Base-by-base conservation (phyloP, 2,888 invertebrate species). In the Troglohyphantes excavatus region DNA sequence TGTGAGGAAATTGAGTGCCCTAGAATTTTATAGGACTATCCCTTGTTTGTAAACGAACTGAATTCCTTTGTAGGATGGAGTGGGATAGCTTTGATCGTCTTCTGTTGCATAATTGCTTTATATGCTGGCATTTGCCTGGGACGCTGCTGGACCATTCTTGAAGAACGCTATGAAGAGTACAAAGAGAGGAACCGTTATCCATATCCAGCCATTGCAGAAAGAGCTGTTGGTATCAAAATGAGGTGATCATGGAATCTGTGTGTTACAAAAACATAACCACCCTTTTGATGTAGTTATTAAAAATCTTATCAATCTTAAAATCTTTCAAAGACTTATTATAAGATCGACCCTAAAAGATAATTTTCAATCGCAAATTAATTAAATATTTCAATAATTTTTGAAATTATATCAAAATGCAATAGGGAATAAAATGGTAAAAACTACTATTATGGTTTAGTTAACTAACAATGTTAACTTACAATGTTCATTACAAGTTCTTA, bases 81-180 rank as follows among this genome's bases (percentile, higher is more conserved):
- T 27, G 96, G 96, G 0, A 93, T 96, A 0, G 93, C 95, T 0
- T 91, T 96, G 26, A 94, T 96, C 6, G 91, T 96, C 0, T 90
- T 95, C 78, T 95, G 95, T 93, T 95, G 95, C 91, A 92, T 94
- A 1, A 94, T 95, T 75, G 95, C 96, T 0, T 95, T 97, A 76
- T 97, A 97, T 93, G 97, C 97, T 0, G 97, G 97, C 0, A 95
- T 95, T 43, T 94, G 97, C 59, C 94, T 98, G 21, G 97, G 97
- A 0, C 95, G 95, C 92, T 96, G 97, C 93, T 98, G 98, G 98
- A 94, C 95, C 0, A 95, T 97, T 72, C 96, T 97, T 0, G 96
- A 96, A 93, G 94, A 95, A 76, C 93, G 96, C 0, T 95, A 95
- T 92, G 95, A 95, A 0, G 94, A 95, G 91, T 95, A 93, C 83